Evolutionary conservation across 2,113 vertebrate genomes (phyloP).

Genomic region (Drymodes brunneopygia): DNA sequence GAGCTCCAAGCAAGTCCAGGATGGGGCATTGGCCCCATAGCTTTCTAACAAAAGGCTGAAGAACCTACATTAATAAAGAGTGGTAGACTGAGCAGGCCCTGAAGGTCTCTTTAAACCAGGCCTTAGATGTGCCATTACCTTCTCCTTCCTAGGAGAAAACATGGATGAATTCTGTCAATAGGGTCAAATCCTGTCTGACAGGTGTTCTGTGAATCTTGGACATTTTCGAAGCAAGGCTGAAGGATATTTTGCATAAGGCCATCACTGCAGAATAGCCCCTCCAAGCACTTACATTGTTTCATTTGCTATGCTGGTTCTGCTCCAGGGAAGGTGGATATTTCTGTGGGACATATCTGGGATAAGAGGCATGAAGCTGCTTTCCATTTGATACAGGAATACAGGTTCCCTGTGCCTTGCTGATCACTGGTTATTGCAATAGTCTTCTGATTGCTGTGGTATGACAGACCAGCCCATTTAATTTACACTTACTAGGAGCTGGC

Average conservation of each 20-base stretch:
- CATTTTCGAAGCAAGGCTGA: neutral
- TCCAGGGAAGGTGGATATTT: neutral
- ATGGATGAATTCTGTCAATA: neutral
- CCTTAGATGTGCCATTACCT: neutral
- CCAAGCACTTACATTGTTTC: neutral
- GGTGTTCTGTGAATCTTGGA: neutral
- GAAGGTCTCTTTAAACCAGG: neutral
- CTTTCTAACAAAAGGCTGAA: neutral
- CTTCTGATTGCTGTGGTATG: neutral
- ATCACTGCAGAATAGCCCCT: neutral
- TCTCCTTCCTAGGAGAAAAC: neutral
- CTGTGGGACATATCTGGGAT: neutral
- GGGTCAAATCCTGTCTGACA: neutral
- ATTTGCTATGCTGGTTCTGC: neutral
- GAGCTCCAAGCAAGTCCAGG: neutral
- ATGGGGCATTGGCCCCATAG: neutral
- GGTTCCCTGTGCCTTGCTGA: neutral
- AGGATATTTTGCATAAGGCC: neutral
- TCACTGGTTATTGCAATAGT: neutral
- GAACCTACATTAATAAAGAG: neutral
- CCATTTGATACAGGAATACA: neutral
- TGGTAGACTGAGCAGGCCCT: neutral
- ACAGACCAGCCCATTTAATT: neutral
- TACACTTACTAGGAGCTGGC: rapidly evolving
- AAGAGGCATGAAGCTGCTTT: neutral